A percentile compares a stretch with the other conserved stretches of the same genome.
These are phyloP conservation scores for Plagiodera versicolora DNA, from an alignment of 2,888 invertebrate species.

Conservation along the genomic window DNA sequence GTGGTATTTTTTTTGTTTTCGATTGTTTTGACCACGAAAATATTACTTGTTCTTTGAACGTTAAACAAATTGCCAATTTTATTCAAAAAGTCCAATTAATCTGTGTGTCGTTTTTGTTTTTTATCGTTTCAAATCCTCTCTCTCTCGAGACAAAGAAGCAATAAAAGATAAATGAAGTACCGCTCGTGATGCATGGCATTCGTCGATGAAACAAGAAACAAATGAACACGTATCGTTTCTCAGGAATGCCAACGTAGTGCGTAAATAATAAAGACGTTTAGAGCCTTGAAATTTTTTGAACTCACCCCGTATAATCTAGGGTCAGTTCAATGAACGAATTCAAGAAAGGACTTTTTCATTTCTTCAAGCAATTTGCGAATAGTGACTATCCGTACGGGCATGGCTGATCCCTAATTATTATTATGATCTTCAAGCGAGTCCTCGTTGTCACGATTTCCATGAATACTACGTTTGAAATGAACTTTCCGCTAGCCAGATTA, in stretches of 20 bases:
- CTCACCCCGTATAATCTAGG: too few relatives aligned
- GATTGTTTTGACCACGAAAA: too few relatives aligned
- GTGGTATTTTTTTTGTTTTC: too few relatives aligned
- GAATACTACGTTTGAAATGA: conserved; percentile 30
- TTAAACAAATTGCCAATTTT: background rate
- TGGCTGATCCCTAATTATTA: conserved; percentile 18
- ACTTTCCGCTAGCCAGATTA: conserved; percentile 27
- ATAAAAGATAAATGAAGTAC: background rate
- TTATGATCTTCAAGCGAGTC: conserved; percentile 17
- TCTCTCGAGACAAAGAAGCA: background rate
- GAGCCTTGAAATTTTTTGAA: conserved; percentile 14
- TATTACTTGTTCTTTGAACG: too few relatives aligned
- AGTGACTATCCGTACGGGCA: background rate
- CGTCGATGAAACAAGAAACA: conserved; percentile 20
- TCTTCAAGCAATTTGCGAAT: background rate
- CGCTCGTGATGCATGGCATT: background rate
- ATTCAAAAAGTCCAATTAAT: background rate
- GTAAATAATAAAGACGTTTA: conserved; percentile 23
- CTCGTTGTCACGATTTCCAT: conserved; percentile 34
- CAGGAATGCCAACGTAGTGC: conserved; percentile 20
- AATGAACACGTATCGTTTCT: conserved; percentile 23
- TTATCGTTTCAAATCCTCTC: too few relatives aligned
- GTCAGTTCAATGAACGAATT: too few relatives aligned
- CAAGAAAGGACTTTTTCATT: too few relatives aligned
- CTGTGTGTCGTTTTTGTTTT: background rate